phyloP scores from a whole-genome alignment of 2,888 invertebrate species.

The Magallana nippona region DNA sequence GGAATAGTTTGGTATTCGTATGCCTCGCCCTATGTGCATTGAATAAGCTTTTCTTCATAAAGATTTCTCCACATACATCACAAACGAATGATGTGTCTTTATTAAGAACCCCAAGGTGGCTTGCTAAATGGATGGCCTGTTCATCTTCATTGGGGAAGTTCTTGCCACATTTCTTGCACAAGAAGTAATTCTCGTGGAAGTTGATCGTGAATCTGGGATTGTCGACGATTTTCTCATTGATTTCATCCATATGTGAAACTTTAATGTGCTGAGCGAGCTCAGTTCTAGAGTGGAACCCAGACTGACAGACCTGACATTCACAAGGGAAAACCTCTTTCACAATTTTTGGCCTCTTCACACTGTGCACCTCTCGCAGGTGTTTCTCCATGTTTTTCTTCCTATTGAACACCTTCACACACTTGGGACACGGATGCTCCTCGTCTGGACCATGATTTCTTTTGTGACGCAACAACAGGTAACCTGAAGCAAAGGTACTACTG shows the following conservation, averaged over 20 bases:
- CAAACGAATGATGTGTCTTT: conserved; percentile 37
- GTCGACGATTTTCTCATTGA: background rate
- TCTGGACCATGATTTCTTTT: conserved; percentile 9
- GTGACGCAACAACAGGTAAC: conserved; percentile 30
- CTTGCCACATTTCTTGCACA: conserved; percentile 41
- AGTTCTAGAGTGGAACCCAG: conserved; percentile 41
- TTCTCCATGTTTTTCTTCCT: background rate
- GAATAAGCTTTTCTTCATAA: conserved; percentile 43
- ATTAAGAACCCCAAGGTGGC: conserved; percentile 25
- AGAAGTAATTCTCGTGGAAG: background rate
- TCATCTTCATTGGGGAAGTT: conserved; percentile 16
- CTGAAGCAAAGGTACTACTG: background rate
- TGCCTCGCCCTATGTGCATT: conserved; percentile 49
- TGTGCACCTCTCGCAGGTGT: conserved; percentile 22
- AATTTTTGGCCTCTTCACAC: background rate
- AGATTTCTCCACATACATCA: conserved; percentile 51
- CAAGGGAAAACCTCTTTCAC: background rate
- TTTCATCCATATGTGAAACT: conserved; percentile 46
- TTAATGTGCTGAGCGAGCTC: conserved; percentile 51
- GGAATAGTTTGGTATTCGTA: conserved; percentile 49
- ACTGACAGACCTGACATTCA: conserved; percentile 45
- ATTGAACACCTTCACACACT: conserved; percentile 26
- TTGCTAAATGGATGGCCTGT: conserved; percentile 28
- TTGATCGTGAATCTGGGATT: conserved; percentile 42
- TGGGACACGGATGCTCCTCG: background rate